Conservation (phyloP, 2,113 vertebrate genomes). For the Axis porcinus region DNA sequence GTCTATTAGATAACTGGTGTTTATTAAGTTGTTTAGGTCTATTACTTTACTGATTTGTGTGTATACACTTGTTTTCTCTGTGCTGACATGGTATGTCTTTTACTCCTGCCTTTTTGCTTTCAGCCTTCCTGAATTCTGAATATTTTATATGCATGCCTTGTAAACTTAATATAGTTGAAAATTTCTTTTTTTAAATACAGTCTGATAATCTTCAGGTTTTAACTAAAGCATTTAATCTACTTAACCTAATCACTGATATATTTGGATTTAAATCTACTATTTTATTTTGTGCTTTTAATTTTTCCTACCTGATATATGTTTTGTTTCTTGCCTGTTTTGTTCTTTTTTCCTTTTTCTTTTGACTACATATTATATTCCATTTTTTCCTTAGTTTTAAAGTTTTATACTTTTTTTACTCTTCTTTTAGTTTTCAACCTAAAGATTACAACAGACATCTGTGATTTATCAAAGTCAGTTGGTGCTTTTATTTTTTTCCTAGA, state of each 20-base stretch:
- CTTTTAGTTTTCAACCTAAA: neutral
- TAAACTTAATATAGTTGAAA: neutral
- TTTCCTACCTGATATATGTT: neutral
- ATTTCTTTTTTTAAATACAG: neutral
- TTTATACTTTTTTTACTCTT: neutral
- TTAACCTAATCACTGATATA: neutral
- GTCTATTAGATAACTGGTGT: neutral
- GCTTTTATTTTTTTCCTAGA: neutral
- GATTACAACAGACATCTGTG: neutral
- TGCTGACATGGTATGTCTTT: neutral
- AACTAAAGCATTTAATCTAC: neutral
- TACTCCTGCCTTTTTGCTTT: neutral
- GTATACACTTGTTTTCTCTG: neutral
- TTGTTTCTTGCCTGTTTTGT: neutral
- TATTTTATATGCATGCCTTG: neutral
- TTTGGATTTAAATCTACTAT: neutral
- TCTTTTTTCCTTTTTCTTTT: neutral
- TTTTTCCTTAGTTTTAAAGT: neutral
- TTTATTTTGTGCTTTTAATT: conserved; percentile 8
- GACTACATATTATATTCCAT: neutral
- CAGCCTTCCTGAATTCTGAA: neutral
- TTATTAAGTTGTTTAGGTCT: neutral
- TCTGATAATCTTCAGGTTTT: neutral
- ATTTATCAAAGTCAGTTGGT: neutral
- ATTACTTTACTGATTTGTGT: neutral